phyloP scores from a whole-genome alignment of 2,888 invertebrate species.

The Tridacna crocea region DNA sequence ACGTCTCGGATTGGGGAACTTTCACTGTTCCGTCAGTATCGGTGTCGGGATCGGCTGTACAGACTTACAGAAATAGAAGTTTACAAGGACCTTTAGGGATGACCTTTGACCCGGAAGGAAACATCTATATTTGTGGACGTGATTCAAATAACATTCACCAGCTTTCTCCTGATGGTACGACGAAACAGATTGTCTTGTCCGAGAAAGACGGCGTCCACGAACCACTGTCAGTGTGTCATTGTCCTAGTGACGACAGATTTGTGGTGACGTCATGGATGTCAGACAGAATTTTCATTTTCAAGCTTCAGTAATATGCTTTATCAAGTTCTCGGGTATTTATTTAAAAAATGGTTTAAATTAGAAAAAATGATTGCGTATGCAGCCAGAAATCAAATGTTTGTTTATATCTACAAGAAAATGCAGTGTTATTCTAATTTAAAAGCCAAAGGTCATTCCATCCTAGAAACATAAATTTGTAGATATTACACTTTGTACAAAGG shows the following conservation, averaged over 20 bases:
- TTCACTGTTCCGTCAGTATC: slow-evolving; percentile 42
- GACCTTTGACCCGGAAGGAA: slow-evolving; percentile 49
- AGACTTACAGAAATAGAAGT: slow-evolving; percentile 41
- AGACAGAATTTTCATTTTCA: slow-evolving; percentile 52
- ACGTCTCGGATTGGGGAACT: slow-evolving; percentile 60
- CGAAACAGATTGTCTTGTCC: slow-evolving; percentile 40
- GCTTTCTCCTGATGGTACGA: slow-evolving; percentile 31
- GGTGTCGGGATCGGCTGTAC: slow-evolving; percentile 23
- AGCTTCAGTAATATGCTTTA: slow-evolving; percentile 29
- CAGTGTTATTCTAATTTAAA: too few species aligned
- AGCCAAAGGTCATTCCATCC: too few species aligned
- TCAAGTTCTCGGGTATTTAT: too few species aligned
- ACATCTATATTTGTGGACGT: slow-evolving; percentile 51
- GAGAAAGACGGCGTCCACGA: slow-evolving; percentile 55
- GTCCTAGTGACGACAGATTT: slow-evolving; percentile 49
- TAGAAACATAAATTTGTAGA: too few species aligned
- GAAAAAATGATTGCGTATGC: too few species aligned
- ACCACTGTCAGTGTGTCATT: slow-evolving; percentile 50
- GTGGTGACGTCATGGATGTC: slow-evolving; percentile 63
- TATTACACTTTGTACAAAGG: too few species aligned
- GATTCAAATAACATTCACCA: slow-evolving; percentile 61
- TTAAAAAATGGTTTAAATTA: too few species aligned
- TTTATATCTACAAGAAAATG: too few species aligned
- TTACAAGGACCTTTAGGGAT: slow-evolving; percentile 52
- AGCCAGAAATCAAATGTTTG: too few species aligned